Evolutionary conservation across 2,113 vertebrate species (phyloP), one percentile per base, ranked within the genome.

Genomic region (Cinclus mexicanus): DNA sequence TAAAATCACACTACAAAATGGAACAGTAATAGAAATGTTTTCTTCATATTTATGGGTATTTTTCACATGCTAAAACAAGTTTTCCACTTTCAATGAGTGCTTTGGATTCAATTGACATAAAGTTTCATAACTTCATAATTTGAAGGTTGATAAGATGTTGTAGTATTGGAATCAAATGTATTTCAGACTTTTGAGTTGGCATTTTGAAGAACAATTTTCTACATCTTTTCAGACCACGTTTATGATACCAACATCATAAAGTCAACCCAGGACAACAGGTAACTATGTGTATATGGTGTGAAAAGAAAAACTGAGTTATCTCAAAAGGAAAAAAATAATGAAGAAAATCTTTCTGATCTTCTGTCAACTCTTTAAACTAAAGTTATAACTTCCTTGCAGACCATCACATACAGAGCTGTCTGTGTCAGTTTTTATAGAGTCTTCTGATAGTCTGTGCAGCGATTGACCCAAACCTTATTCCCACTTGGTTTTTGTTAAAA

Each of bases 401-500:
- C 52, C 46, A 53, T 83, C 39, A 85, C 0, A 1, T 44, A 75
- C 39, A 71, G 49, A 89, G 35, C 33, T 89, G 46, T 67, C 79
- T 90, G 59, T 91, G 75, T 50, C 61, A 77, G 46, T 56, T 94
- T 89, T 53, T 86, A 53, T 29, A 74, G 65, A 89, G 79, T 90
- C 41, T 79, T 84, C 70, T 68, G 63, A 56, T 47, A 78, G 63
- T 42, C 52, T 63, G 26, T 44, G 14, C 29, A 64, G n/a, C 28
- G 44, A 15, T 64, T 95, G 84, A 95, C 74, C 80, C n/a, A 87
- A 77, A 81, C 28, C n/a, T 91, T 90, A 52, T 52, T 89, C 23
- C 37, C 37, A 75, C 37, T 89, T 65, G 63, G 6, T 57, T 93
- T 94, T 83, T 91, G 3, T 76, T 84, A 72, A 70, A 76, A 68